phyloP scores from a whole-genome alignment of 1,140 invertebrate genomes.

The Pseudomyrmex gracilis region DNA sequence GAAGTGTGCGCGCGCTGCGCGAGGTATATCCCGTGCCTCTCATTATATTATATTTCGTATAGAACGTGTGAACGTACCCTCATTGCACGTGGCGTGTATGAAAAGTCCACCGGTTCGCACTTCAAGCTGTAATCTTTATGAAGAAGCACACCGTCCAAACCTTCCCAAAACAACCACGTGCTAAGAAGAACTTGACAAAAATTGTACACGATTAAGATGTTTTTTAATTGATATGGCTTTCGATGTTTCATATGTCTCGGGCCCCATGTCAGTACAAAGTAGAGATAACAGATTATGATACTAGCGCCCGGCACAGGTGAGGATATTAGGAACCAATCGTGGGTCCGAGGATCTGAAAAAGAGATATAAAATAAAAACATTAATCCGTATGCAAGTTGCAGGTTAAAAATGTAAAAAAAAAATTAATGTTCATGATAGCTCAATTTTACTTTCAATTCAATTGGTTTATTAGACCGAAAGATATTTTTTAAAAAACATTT shows the following conservation, averaged over 20 bases:
- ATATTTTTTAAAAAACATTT: too few relatives aligned
- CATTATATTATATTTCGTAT: too few relatives aligned
- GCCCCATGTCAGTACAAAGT: conserved; percentile 91
- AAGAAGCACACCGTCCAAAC: conserved; percentile 87
- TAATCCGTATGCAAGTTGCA: background rate
- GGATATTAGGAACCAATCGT: conserved; percentile 93
- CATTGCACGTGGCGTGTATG: conserved; percentile 89
- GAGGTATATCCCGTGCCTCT: too few relatives aligned
- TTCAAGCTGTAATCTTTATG: conserved; percentile 90
- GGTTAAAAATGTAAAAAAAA: too few relatives aligned
- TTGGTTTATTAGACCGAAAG: too few relatives aligned
- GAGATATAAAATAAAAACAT: background rate
- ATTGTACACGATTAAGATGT: conserved; percentile 93
- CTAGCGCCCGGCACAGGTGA: conserved; percentile 91
- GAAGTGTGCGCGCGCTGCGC: too few relatives aligned
- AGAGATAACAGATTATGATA: conserved; percentile 90
- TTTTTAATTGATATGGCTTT: conserved; percentile 92
- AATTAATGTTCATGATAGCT: too few relatives aligned
- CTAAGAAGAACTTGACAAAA: conserved; percentile 92
- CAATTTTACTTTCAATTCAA: too few relatives aligned
- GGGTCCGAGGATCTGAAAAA: conserved; percentile 91
- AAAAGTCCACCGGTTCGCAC: conserved; percentile 94
- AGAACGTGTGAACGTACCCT: conserved; percentile 86
- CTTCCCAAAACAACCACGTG: conserved; percentile 91
- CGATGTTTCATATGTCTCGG: conserved; percentile 92